These are phyloP conservation scores for Recurvirostra avosetta DNA, from an alignment of 2,113 vertebrate species.

Conservation along the genomic window DNA sequence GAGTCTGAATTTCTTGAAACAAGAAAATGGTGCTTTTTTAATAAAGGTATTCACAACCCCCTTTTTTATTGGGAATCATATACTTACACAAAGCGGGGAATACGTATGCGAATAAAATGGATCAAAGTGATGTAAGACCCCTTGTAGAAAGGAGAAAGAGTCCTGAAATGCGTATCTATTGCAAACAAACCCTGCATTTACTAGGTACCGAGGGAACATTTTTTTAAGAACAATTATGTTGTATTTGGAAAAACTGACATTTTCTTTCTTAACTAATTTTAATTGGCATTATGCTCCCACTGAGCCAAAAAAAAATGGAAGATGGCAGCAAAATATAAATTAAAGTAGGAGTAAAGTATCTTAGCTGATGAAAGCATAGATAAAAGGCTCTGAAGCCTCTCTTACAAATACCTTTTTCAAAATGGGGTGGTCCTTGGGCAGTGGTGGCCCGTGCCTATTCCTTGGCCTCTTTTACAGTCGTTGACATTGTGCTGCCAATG, in stretches of 20 bases:
- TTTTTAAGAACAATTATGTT: conserved; percentile 16
- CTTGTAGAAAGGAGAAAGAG: background rate
- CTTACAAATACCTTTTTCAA: background rate
- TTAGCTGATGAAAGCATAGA: background rate
- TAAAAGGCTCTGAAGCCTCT: background rate
- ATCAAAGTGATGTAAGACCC: background rate
- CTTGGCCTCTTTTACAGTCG: background rate
- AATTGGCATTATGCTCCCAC: conserved; percentile 7
- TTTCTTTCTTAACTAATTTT: conserved; percentile 49
- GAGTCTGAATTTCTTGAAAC: background rate
- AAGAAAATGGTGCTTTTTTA: background rate
- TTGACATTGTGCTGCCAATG: conserved; percentile 18
- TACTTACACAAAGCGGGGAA: background rate
- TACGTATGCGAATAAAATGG: background rate
- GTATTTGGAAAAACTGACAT: conserved; percentile 20
- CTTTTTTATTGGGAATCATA: background rate
- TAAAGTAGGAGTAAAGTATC: background rate
- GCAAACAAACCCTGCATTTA: background rate
- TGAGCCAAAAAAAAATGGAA: background rate
- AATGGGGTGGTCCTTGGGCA: background rate
- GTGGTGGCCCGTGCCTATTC: background rate
- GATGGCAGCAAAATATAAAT: conserved; percentile 11
- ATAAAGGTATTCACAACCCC: background rate
- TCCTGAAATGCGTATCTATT: background rate
- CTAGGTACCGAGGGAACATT: background rate